Base-by-base conservation (phyloP, 2,888 invertebrate genomes). In the Sussaba pulchella region DNA sequence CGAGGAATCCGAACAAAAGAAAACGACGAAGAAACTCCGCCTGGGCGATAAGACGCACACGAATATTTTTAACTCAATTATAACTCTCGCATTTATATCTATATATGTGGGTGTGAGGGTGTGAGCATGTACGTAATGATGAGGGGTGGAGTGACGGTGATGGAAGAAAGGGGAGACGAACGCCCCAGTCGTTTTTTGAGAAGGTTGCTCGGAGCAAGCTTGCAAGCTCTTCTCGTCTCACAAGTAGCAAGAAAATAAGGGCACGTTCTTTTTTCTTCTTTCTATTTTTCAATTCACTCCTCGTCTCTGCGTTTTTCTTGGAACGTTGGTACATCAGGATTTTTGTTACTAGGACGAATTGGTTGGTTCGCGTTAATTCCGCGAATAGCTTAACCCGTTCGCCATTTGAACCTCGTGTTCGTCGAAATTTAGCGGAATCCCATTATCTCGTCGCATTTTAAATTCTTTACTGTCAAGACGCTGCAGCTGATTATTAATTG, bases 31-130 rank as follows among this genome's bases (percentile, higher is more conserved):
- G 77, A 73, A 85, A 82, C 61, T 74, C 82, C 67, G 57, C 66
- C 45, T 36, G 43, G 19, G 41, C 66, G 85, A 87, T 88, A 87
- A 88, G 87, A 84, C 83, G 84, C 81, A 75, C 77, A 82, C 82
- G 85, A 89, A 90, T 90, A 88, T 88, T 89, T 88, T 87, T 87
- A 88, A 88, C 89, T 88, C 90, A 90, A 90, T 90, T 90, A 89
- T 85, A 79, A 57, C 69, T 63, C 76, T 45, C 67, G 59, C 67
- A 59, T 57, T 52, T 57, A 73, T 17, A n/a, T 43, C 1, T 43
- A 43, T 43, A 43, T n/a, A n/a, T 43, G 1, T 43, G 10, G 31
- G 14, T 31, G 31, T 54, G 14, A 26, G 14, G 6, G 31, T 54
- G 14, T 41, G 10, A 43, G 45, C 26, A 17, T 17, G 10, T 19